phyloP scores from a whole-genome alignment of 2,888 invertebrate genomes.

The Acronicta aceris region DNA sequence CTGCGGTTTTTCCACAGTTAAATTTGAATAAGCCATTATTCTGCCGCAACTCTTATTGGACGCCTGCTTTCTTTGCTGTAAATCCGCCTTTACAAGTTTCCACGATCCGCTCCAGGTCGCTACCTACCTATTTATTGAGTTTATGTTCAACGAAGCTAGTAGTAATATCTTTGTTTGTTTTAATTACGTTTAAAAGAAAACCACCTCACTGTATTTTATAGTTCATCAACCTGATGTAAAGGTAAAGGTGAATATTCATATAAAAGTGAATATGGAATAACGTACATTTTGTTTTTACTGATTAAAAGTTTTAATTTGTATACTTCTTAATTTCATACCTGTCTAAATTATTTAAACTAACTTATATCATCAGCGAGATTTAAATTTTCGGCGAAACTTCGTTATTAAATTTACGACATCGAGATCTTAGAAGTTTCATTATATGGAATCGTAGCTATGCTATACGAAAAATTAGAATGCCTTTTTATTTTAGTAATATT shows the following conservation, averaged over 20 bases:
- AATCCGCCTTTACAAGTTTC: slow-evolving; percentile 67
- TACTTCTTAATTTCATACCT: background rate
- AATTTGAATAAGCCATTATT: slow-evolving; percentile 87
- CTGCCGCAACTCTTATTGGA: slow-evolving; percentile 64
- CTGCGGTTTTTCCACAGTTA: slow-evolving; percentile 76
- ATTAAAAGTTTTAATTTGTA: slow-evolving; percentile 1
- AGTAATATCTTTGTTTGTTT: slow-evolving; percentile 28
- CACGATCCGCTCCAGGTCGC: slow-evolving; percentile 53
- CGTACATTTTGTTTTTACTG: too few relatives aligned
- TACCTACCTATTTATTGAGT: slow-evolving; percentile 38
- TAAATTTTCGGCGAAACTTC: slow-evolving; percentile 16
- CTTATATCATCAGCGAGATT: slow-evolving; percentile 12
- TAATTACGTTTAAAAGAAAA: slow-evolving; percentile 26
- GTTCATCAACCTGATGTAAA: background rate
- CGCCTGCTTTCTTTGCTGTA: slow-evolving; percentile 59
- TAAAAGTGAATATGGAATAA: too few relatives aligned
- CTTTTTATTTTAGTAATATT: slow-evolving; percentile 2
- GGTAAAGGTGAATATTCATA: background rate
- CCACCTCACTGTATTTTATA: background rate
- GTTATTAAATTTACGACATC: slow-evolving; percentile 11
- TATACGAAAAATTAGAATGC: background rate
- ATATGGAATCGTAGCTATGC: slow-evolving; percentile 8
- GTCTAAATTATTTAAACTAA: background rate
- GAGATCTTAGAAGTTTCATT: slow-evolving; percentile 14
- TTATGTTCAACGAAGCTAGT: slow-evolving; percentile 17